Conservation (phyloP, 1,140 invertebrate species). For the Tribolium madens region DNA sequence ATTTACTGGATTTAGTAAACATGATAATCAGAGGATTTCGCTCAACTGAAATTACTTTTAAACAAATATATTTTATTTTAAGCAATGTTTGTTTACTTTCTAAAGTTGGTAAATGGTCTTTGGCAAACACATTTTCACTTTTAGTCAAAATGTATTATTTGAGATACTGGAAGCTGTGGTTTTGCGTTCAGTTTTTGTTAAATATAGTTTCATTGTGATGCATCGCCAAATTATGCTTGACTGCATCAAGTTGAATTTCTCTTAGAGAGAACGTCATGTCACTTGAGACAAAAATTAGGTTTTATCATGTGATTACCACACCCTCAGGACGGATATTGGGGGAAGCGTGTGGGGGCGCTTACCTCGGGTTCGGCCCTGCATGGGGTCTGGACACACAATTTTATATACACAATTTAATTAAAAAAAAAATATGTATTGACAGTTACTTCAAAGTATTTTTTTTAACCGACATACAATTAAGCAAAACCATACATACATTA, state of each 20-base stretch:
- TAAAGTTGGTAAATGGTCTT: conserved; percentile 14
- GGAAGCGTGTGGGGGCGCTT: no score
- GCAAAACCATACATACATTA: no score
- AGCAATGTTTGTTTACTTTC: background rate
- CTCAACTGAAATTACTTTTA: background rate
- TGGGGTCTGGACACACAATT: no score
- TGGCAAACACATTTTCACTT: conserved; percentile 11
- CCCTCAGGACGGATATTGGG: no score
- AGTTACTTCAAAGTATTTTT: no score
- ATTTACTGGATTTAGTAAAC: background rate
- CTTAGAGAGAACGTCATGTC: background rate
- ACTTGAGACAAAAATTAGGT: background rate
- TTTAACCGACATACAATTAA: no score
- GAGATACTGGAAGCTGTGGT: background rate
- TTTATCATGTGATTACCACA: no score
- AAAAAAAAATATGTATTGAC: no score
- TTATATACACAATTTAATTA: no score
- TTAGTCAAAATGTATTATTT: background rate
- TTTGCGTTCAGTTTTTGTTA: background rate
- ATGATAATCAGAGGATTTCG: background rate
- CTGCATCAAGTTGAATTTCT: background rate
- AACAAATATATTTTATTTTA: conserved; percentile 21
- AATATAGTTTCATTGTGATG: background rate
- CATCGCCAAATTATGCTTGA: background rate
- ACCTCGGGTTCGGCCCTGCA: no score